phyloP scores from a whole-genome alignment of 2,888 invertebrate species.

The Acronicta aceris region DNA sequence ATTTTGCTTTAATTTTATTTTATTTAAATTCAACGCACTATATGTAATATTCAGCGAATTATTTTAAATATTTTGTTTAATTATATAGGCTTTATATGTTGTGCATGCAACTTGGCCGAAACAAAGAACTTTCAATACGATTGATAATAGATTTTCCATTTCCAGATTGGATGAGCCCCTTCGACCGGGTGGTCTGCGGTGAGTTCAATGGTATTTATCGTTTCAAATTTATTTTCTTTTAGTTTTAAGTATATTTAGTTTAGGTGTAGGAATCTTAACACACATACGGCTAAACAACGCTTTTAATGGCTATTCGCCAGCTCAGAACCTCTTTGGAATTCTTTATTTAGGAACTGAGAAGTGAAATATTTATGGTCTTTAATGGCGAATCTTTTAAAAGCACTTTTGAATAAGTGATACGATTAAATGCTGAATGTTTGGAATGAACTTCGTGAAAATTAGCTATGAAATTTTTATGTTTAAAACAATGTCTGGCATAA shows the following conservation, averaged over 20 bases:
- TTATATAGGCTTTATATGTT: slow-evolving; percentile 53
- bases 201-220: slow-evolving; percentile 95
- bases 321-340: slow-evolving; percentile 26
- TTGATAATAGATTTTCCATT: slow-evolving; percentile 91
- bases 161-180: slow-evolving; percentile 98
- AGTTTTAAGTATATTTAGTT: slow-evolving; percentile 83
- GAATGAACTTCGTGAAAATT: slow-evolving; percentile 26
- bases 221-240: slow-evolving; percentile 90
- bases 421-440: slow-evolving; percentile 37
- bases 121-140: slow-evolving; percentile 87
- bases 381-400: slow-evolving; percentile 41
- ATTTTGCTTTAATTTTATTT: too few species aligned
- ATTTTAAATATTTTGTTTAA: slow-evolving; percentile 27
- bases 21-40: too few species aligned
- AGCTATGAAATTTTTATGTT: slow-evolving; percentile 21
- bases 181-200: slow-evolving; percentile 98
- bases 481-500: slow-evolving; percentile 30
- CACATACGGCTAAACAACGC: slow-evolving; percentile 57
- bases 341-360: slow-evolving; percentile 35
- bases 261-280: slow-evolving; percentile 58
- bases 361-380: slow-evolving; percentile 39
- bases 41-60: slow-evolving; percentile 1
- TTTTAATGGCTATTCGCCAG: slow-evolving; percentile 36
- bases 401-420: slow-evolving; percentile 34
- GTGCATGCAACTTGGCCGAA: slow-evolving; percentile 78